phyloP scores from a whole-genome alignment of 2,888 invertebrate genomes.

The Leucophora obtusa region DNA sequence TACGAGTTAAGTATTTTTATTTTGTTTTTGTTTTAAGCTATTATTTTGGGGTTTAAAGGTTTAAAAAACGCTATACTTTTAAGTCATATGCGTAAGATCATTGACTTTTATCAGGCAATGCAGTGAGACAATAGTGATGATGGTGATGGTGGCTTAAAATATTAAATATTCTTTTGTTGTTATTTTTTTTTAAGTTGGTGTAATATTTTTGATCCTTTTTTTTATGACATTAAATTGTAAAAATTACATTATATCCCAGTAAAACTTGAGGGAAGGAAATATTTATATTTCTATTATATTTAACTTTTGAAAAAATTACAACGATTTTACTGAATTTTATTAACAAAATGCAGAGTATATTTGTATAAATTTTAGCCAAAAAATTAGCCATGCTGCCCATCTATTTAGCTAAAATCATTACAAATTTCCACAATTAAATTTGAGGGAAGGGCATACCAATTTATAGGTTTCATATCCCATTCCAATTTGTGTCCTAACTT shows the following conservation, averaged over 20 bases:
- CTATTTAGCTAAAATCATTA: no score
- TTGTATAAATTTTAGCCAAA: no score
- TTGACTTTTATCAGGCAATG: conserved; percentile 66
- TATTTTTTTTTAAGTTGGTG: neutral
- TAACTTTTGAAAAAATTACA: no score
- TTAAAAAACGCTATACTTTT: conserved; percentile 41
- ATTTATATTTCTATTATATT: no score
- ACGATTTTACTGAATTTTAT: no score
- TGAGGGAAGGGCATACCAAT: neutral
- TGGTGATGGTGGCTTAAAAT: conserved; percentile 9
- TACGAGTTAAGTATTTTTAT: conserved; percentile 42
- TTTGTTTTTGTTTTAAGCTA: neutral
- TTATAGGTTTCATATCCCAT: no score
- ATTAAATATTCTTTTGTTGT: conserved; percentile 1
- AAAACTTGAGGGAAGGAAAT: neutral
- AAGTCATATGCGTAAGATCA: conserved; percentile 58
- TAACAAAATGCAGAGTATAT: no score
- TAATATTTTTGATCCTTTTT: neutral
- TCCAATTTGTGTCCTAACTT: no score
- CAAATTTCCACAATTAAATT: neutral
- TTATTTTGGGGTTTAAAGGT: conserved; percentile 20
- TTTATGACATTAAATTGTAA: neutral
- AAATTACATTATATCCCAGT: neutral
- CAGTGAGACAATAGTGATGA: no score
- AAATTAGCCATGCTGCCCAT: no score